Percentiles rank a stretch among this genome's conserved stretches.
Evolutionary conservation across 2,113 vertebrate species (phyloP).

Genomic region (Gorsachius goisagi): DNA sequence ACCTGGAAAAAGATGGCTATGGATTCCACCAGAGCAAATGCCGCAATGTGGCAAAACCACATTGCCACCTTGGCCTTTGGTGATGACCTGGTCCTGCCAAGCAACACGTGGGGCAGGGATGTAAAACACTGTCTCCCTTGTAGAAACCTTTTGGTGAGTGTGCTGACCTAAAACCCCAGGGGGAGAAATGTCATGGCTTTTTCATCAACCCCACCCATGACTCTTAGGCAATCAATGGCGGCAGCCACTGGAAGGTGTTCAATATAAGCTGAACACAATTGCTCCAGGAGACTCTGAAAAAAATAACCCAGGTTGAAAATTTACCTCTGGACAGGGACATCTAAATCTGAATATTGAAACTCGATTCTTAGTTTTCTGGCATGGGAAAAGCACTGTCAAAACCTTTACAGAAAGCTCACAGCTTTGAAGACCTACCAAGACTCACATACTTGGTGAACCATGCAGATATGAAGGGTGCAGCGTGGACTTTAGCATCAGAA

Average conservation of each 20-base stretch:
- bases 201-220: background rate
- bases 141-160: background rate
- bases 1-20: background rate
- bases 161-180: background rate
- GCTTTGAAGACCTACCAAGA: background rate
- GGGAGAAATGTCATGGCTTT: background rate
- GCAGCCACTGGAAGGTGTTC: background rate
- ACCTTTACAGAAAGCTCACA: background rate
- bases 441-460: background rate
- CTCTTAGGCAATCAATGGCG: rapidly evolving
- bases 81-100: background rate
- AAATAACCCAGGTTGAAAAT: background rate
- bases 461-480: background rate
- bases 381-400: background rate
- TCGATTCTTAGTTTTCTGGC: background rate
- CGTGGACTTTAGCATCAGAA: background rate
- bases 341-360: background rate
- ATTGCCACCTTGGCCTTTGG: background rate
- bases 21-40: background rate
- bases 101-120: too few relatives aligned
- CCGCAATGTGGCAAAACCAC: background rate
- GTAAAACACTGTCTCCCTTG: background rate
- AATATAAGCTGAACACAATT: background rate
- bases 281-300: background rate
- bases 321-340: background rate